Percentiles rank a stretch among this genome's conserved stretches.
phyloP scores from a whole-genome alignment of 2,888 invertebrate genomes.

The Allacma fusca region DNA sequence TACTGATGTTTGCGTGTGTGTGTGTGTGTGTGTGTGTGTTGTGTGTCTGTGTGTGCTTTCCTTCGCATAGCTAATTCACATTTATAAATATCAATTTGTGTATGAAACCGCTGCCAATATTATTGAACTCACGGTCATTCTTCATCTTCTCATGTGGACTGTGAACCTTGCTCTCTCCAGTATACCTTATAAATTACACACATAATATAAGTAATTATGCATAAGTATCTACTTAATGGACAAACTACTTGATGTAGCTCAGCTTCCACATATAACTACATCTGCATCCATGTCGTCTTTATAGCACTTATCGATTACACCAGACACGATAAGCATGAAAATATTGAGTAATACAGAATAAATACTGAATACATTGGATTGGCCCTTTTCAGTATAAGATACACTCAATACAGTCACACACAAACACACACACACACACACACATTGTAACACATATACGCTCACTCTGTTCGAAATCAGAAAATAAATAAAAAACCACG shows the following conservation, averaged over 20 bases:
- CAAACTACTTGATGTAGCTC: too few relatives aligned
- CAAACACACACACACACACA: constrained; percentile 5
- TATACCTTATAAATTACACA: not conserved
- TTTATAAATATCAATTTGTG: not conserved
- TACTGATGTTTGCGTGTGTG: too few relatives aligned
- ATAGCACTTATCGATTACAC: constrained; percentile 16
- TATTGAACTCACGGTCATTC: constrained; percentile 20
- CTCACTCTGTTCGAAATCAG: too few relatives aligned
- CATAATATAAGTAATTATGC: constrained; percentile 3
- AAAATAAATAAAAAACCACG: too few relatives aligned
- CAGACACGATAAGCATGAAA: constrained; percentile 26
- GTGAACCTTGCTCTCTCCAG: constrained; percentile 28
- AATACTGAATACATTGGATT: not conserved
- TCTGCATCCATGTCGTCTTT: not conserved
- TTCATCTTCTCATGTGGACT: constrained; percentile 22
- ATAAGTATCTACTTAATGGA: too few relatives aligned
- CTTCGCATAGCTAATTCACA: not conserved
- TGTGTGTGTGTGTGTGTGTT: too few relatives aligned
- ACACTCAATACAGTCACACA: not conserved
- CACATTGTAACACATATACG: too few relatives aligned
- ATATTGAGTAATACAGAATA: constrained; percentile 33
- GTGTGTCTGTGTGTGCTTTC: not conserved
- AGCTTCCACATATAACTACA: too few relatives aligned
- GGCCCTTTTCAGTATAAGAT: not conserved
- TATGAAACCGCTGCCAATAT: constrained; percentile 16